Evolutionary conservation across 2,888 invertebrate genomes (phyloP), one percentile per base, ranked within the genome.

Genomic region (Archips crataeganus): DNA sequence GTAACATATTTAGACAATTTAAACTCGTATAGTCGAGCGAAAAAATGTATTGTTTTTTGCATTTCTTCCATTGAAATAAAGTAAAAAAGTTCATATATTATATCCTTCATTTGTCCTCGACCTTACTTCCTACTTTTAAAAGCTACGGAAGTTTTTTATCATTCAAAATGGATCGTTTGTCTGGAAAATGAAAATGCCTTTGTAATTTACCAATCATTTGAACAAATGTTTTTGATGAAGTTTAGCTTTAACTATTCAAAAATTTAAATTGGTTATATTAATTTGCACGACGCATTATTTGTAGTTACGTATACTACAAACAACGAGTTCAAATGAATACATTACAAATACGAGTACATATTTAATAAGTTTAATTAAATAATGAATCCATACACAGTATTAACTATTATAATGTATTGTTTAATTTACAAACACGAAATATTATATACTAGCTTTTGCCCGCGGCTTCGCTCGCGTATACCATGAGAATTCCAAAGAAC

Each of bases 131-230:
- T 36, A 36, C 13, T 60, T 8, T 45, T 47, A 45, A 23, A 6
- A 47, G 47, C 63, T 63, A 32, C n/a, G 47, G 47, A 63, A 63
- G 47, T 63, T 63, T 57, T 63, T 63, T 47, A 63, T 63, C 45
- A 63, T 45, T 63, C 47, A 63, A 63, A 63, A 63, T 63, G 63
- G 47, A 11, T 47, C 63, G 32, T 63, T 63, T 63, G 47, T 32
- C 3, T 57, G 5, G 11, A 42, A 66, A 57, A 57, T 45, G 42
- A 23, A 57, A 54, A 57, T 45, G 15, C 42, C 47, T 66, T 66
- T 66, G 39, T 66, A 66, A 42, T 66, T 57, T 32, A 66, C 42
- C 66, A 57, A 45, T 57, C 57, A 13, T 32, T 11, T 13, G 42
- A 32, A 23, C 32, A 57, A 34, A 34, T 42, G 66, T 32, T 66